Percentiles rank a stretch among this genome's conserved stretches.
Evolutionary conservation across 2,113 vertebrate genomes (phyloP).

Genomic region (Passer domesticus): DNA sequence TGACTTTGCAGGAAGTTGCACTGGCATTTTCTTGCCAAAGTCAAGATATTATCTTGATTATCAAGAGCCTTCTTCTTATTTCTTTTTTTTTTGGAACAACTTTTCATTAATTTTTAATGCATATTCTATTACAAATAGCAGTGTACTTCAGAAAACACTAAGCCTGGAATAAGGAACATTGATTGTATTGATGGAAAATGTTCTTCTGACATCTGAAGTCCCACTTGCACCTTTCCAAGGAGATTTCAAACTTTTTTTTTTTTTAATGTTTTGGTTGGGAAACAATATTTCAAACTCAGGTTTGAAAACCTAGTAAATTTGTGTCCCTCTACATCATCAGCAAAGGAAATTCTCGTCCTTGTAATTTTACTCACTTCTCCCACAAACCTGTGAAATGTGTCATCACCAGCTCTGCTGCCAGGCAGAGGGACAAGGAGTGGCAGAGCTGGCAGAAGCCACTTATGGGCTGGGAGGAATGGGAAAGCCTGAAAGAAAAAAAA

Average conservation of each 20-base stretch:
- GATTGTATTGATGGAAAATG: neutral
- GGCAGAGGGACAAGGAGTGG: neutral
- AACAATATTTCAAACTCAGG: neutral
- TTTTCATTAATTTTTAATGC: constrained; percentile 57
- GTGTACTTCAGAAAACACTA: neutral
- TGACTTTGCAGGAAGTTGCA: neutral
- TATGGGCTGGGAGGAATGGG: neutral
- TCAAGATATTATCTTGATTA: neutral
- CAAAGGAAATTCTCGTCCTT: neutral
- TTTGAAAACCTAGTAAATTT: neutral
- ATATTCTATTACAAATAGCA: neutral
- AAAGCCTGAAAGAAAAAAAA: neutral
- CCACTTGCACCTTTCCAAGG: neutral
- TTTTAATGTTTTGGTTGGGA: neutral
- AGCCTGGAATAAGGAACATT: neutral
- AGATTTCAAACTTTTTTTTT: neutral
- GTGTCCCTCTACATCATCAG: accelerated
- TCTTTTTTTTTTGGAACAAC: neutral
- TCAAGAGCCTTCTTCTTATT: neutral
- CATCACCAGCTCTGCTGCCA: neutral
- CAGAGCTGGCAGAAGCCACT: neutral
- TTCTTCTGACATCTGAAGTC: neutral
- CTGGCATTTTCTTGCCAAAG: neutral
- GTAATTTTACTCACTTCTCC: neutral
- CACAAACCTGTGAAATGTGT: neutral